phyloP scores from a whole-genome alignment of 2,113 vertebrate species.

The Crotalus viridis region DNA sequence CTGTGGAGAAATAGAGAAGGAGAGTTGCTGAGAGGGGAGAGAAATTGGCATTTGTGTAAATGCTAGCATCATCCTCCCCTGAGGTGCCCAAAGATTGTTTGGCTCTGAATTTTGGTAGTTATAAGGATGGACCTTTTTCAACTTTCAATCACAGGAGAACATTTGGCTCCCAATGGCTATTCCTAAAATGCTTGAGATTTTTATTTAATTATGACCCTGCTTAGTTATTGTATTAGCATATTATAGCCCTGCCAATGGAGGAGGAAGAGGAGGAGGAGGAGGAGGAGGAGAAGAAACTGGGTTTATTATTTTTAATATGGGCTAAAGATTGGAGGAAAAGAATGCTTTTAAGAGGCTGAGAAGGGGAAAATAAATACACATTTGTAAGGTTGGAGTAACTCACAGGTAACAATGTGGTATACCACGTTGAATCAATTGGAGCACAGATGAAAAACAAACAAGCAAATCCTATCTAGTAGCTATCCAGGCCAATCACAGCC shows the following conservation, averaged over 20 bases:
- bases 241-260: no score
- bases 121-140: not conserved
- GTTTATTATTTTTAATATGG: not conserved
- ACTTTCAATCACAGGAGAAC: not conserved
- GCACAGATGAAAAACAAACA: not conserved
- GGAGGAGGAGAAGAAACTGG: no score
- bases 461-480: not conserved
- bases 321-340: not conserved
- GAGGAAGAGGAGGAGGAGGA: not conserved
- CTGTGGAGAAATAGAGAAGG: not conserved
- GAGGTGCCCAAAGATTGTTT: not conserved
- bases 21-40: not conserved
- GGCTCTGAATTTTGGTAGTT: not conserved
- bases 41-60: not conserved
- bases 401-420: not conserved
- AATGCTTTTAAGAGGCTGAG: not conserved
- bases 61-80: no score
- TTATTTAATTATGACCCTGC: not conserved
- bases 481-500: not conserved
- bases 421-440: not conserved
- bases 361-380: not conserved
- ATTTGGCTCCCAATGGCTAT: not conserved
- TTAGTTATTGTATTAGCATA: not conserved
- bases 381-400: not conserved
- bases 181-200: not conserved